A percentile compares a stretch with the other conserved stretches of the same genome.
Conservation (phyloP, 2,113 vertebrate species). For the Pavo muticus region DNA sequence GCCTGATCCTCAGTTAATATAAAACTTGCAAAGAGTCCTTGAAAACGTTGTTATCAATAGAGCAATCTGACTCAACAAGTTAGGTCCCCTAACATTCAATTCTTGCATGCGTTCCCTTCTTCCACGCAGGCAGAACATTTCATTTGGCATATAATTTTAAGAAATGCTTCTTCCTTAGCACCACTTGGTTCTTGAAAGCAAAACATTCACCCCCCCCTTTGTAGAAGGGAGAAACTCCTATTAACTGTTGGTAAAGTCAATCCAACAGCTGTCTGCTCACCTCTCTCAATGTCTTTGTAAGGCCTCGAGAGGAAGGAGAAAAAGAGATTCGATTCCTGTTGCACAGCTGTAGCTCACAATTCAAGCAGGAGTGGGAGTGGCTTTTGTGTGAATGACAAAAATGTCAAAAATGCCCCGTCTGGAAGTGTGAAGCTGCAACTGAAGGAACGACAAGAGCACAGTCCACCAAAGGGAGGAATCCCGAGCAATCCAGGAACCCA, state of each 20-base stretch:
- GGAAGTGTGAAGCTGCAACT: not conserved
- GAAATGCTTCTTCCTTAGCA: constrained; percentile 28
- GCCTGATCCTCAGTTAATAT: not conserved
- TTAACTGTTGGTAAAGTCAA: not conserved
- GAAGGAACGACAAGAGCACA: not conserved
- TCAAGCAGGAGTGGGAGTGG: not conserved
- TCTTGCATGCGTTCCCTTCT: not conserved
- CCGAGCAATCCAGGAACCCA: not conserved
- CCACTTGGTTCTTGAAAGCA: not conserved
- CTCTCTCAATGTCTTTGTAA: not conserved
- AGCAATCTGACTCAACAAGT: not conserved
- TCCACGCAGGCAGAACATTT: not conserved
- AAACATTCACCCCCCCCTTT: not conserved
- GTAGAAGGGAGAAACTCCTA: not conserved
- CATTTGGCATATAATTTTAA: not conserved
- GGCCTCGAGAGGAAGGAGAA: not conserved
- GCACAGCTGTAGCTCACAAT: not conserved
- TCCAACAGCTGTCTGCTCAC: not conserved
- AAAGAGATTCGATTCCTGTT: not conserved
- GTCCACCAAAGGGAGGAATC: not conserved
- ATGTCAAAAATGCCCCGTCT: not conserved
- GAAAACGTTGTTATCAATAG: not conserved
- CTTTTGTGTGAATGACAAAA: not conserved
- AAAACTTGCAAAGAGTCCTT: not conserved
- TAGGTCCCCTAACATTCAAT: not conserved